Evolutionary conservation across 2,888 invertebrate genomes (phyloP), one percentile per base, ranked within the genome.

Genomic region (Ophion costatus): DNA sequence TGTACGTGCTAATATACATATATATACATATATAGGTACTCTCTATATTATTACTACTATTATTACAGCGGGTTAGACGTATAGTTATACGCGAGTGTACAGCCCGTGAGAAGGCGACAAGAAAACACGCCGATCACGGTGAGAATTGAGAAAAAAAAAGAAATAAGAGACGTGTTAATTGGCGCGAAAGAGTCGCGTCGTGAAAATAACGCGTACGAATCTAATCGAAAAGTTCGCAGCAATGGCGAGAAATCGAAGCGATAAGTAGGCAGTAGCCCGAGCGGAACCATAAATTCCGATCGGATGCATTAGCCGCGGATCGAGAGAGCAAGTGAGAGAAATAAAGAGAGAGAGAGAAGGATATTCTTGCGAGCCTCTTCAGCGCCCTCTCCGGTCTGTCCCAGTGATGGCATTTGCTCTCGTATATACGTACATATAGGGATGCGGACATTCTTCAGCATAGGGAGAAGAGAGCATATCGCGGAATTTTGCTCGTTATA

Each of bases 251-350:
- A 86, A 87, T 85, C 87, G 83, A 76, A 77, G 74, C 86, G 90
- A 90, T 90, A 89, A 85, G 83, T 77, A 77, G 73, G 80, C 77
- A 66, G 80, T 38, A 57, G 61, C 70, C 67, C 84, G 84, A 87
- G 82, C 83, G 89, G 89, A 89, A 90, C 90, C 88, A 91, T 91
- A 91, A 91, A 91, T 91, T 90, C 88, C 88, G 87, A 89, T 90
- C 86, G 89, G 88, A 88, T 89, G 89, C 89, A 91, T 91, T 91
- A 91, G 88, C 90, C 79, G 61, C 20, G 22, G 22, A 59, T 14
- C 14, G 69, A 79, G 71, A 22, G 29, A 57, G 17, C 1, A 29
- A 64, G 29, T 6, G 29, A 17, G 33, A 33, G n/a, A 24, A 17
- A n/a, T 20, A 24, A 33, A 79, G 78, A 59, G 78, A 42, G 79